Evolutionary conservation across 1,140 invertebrate species (phyloP), one percentile per base, ranked within the genome.

Genomic region (Euwallacea fornicatus): DNA sequence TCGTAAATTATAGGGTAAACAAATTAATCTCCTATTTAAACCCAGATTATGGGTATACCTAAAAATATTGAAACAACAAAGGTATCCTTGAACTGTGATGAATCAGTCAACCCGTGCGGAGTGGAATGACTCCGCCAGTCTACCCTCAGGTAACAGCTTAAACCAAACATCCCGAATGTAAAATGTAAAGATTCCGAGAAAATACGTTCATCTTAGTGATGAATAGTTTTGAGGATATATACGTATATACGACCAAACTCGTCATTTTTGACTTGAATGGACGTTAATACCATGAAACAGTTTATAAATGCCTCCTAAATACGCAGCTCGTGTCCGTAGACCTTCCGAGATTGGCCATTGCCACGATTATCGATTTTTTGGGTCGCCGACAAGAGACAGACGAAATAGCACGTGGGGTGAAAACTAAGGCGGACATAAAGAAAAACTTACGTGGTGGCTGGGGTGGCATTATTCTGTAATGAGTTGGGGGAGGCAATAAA

Each of bases 401-500:
- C 42, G 63, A 69, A 54, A 53, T n/a, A 60, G 47, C 66, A 73
- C 67, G 71, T 69, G 42, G 33, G 46, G 46, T 7, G n/a, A 42
- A 41, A 16, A 42, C 11, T 42, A 63, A 67, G 50, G 55, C 15
- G 46, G 46, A 50, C 33, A 33, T 33, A 33, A 33, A 33, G 21
- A 33, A 33, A 33, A 63, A 62, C 80, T 81, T 80, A 81, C 80
- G 72, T 74, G 77, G 77, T 21, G 77, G 75, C 47, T 61, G 58
- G n/a, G 69, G 63, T 10, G 74, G 73, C 65, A 80, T 74, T 76
- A 81, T 79, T 70, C 78, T 75, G 69, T 77, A 79, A 65, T 73
- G 75, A n/a, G 76, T 78, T 8, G 78, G 73, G 21, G 76, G 79
- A 33, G 78, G 77, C 56, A 81, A 68, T 59, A 80, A 55, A 62